Base-by-base conservation (phyloP, 2,113 vertebrate species). In the Ailurus styani region DNA sequence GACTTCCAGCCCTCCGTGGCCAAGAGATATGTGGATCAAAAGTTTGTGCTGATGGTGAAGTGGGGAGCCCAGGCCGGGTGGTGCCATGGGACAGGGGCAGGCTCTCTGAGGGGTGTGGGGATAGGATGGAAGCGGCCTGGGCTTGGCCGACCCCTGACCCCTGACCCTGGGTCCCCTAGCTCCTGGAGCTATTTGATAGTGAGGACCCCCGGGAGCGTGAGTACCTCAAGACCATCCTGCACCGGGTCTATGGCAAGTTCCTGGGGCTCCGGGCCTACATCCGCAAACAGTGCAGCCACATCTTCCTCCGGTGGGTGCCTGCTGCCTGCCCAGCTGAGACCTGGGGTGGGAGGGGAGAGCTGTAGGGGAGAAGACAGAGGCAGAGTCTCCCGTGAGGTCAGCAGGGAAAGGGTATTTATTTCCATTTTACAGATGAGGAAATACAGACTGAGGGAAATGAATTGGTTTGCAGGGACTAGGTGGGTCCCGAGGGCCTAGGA, bases 231-330 rank as follows among this genome's bases (percentile, higher is more conserved):
- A 99, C 99, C 97, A 99, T 99, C 98, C 99, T 99, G 86, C 99
- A 99, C 98, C 99, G 99, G 25, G 99, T 99, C 93, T 99, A 99
- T 8, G 99, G 99, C 98, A 99, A 99, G 98, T 99, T 99, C 97
- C 99, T 99, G 98, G 99, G 99, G 70, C 99, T 99, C 75, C 98
- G 99, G 87, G 99, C 99, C 57, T 99, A 99, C 92, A 99, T 99
- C 97, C 99, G 99, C 97, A 99, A 99, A 97, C 99, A 99, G 97
- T 99, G 99, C 98, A 99, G 99, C 98, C 99, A 99, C 98, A 99
- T 99, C 98, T 99, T 99, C 97, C 99, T 99, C 98, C 99, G 99
- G 99, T 99, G 97, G 96, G 98, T 55, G 70, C 27, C 47, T 8
- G 20, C 47, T 3, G n/a, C 37, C 73, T 23, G 27, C 3, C 42